Evolutionary conservation across 2,113 vertebrate species (phyloP).

Genomic region (Bettongia penicillata): DNA sequence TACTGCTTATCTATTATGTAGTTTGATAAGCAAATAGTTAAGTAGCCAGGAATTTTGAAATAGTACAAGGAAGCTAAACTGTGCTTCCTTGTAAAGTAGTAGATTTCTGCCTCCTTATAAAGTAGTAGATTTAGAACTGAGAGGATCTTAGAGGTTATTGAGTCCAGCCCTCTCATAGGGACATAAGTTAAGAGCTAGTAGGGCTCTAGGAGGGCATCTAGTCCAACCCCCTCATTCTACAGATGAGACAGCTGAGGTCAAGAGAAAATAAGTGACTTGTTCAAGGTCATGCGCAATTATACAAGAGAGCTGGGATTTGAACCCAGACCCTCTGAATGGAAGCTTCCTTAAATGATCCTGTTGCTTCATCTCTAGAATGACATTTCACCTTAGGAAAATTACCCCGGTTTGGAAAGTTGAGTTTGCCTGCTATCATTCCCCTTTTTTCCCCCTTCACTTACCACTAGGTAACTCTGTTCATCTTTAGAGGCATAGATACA

Average conservation of each 20-base stretch:
- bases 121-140: background rate
- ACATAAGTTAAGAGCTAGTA: background rate
- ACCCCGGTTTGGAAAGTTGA: conserved; percentile 16
- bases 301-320: background rate
- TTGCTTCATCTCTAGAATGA: conserved; percentile 12
- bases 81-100: background rate
- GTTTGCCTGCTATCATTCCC: background rate
- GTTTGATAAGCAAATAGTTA: conserved; percentile 15
- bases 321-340: background rate
- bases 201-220: background rate
- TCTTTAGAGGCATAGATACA: conserved; percentile 21
- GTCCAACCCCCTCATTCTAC: background rate
- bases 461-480: conserved; percentile 66
- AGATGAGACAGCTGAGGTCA: background rate
- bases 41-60: conserved; percentile 21
- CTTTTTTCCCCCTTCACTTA: conserved; percentile 30
- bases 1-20: conserved; percentile 30
- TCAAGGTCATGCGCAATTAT: background rate
- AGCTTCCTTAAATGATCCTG: background rate
- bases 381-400: background rate
- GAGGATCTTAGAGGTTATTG: background rate
- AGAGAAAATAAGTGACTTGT: background rate
- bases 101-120: background rate
- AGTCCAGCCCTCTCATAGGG: background rate
- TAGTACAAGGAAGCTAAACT: conserved; percentile 23